A percentile compares a stretch with the other conserved stretches of the same genome.
phyloP scores from a whole-genome alignment of 1,140 invertebrate species.

The Alviniconcha marisindica region DNA sequence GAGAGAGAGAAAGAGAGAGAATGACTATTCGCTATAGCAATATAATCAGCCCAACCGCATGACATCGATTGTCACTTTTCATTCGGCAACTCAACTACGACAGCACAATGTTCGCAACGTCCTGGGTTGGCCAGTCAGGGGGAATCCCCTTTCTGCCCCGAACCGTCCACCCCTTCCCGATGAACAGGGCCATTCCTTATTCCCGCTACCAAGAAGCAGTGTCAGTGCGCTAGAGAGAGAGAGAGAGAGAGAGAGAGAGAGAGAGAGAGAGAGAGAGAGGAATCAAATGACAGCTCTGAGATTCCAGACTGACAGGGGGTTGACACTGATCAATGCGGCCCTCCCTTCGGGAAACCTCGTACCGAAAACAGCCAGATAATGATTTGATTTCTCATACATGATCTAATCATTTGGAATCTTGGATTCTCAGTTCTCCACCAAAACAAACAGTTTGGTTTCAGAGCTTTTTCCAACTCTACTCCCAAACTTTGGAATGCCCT shows the following conservation, averaged over 20 bases:
- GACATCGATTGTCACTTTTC: background rate
- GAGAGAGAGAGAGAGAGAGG: background rate
- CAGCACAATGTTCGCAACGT: too few species aligned
- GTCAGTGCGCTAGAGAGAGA: background rate
- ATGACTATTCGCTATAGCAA: background rate
- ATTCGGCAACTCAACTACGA: background rate
- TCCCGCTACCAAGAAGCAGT: too few species aligned
- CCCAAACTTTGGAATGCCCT: background rate
- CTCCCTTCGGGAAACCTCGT: background rate
- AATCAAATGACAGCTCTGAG: background rate
- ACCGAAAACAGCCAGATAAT: background rate
- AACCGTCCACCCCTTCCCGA: too few species aligned
- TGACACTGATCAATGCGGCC: too few species aligned
- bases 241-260: constrained; percentile 21
- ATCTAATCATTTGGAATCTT: background rate
- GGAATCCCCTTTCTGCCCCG: too few species aligned
- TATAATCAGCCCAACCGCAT: background rate
- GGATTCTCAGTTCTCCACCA: background rate
- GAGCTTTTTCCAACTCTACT: background rate
- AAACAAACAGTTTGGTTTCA: too few species aligned
- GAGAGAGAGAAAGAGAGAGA: background rate
- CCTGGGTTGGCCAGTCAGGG: too few species aligned
- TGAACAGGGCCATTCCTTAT: too few species aligned
- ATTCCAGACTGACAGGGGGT: background rate
- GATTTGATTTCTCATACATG: background rate